Evolutionary conservation across 1,140 invertebrate species (phyloP).

Genomic region (Brachionus koreanus): DNA sequence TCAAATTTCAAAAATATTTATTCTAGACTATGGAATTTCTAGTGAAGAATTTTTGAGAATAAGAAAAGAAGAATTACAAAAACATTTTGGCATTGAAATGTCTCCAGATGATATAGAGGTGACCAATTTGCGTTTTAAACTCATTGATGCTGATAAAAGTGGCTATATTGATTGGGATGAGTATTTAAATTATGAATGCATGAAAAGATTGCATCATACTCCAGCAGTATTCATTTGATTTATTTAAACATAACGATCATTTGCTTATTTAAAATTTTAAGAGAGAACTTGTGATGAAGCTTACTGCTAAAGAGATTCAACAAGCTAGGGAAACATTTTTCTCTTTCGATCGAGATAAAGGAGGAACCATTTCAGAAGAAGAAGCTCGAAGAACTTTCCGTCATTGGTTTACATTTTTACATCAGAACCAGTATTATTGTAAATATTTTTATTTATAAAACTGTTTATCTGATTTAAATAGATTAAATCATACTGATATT

Average conservation of each 20-base stretch:
- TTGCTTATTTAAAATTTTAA: background rate
- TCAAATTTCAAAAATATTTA: background rate
- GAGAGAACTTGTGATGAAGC: constrained; percentile 16
- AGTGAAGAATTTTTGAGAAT: constrained; percentile 36
- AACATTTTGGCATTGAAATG: constrained; percentile 37
- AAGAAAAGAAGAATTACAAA: background rate
- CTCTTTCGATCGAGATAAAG: constrained; percentile 26
- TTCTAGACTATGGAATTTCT: constrained; percentile 19
- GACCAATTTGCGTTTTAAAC: background rate
- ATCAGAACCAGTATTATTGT: constrained; percentile 25
- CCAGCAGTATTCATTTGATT: background rate
- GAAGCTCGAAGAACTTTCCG: constrained; percentile 30
- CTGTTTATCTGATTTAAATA: background rate
- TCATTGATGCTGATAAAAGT: constrained; percentile 21
- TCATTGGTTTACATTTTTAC: constrained; percentile 40
- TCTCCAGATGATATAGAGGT: constrained; percentile 35
- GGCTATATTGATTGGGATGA: constrained; percentile 39
- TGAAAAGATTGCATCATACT: constrained; percentile 30
- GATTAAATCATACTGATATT: background rate
- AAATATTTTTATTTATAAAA: background rate
- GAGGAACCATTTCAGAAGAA: constrained; percentile 36
- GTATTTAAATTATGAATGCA: constrained; percentile 40
- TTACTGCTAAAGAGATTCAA: constrained; percentile 27
- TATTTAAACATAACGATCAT: background rate
- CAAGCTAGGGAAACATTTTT: constrained; percentile 35